phyloP scores from a whole-genome alignment of 37 sponge, comb jelly and placozoan genomes.

The Aphrocallistes beatrix region DNA sequence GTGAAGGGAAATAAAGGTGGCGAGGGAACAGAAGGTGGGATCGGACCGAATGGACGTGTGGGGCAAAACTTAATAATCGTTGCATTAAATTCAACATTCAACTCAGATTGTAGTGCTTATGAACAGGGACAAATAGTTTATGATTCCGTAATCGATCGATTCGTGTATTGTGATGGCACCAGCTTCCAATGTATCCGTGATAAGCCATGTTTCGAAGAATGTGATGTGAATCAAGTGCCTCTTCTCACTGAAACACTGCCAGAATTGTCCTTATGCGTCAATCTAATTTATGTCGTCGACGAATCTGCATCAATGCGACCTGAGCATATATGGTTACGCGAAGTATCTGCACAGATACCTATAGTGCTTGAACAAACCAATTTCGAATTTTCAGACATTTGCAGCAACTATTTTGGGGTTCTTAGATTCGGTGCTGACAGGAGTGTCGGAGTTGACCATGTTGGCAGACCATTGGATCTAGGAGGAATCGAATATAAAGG shows the following conservation, averaged over 20 bases:
- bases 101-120: neutral
- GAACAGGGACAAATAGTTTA: neutral
- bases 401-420: neutral
- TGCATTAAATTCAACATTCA: neutral
- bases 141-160: neutral
- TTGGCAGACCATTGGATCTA: conserved; percentile 16
- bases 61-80: neutral
- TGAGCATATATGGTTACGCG: neutral
- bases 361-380: neutral
- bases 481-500: neutral
- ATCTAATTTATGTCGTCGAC: conserved; percentile 6
- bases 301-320: conserved; percentile 1
- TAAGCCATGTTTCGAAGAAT: conserved; percentile 7
- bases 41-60: neutral
- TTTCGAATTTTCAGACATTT: neutral
- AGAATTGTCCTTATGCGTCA: neutral
- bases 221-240: neutral
- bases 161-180: neutral
- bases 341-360: neutral
- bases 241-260: neutral
- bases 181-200: neutral
- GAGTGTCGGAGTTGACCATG: neutral
- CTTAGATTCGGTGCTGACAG: conserved; percentile 1
- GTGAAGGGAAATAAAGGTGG: neutral
- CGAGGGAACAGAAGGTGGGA: neutral